phyloP scores from a whole-genome alignment of 2,888 invertebrate genomes.

The Didymodactylos carnosus region DNA sequence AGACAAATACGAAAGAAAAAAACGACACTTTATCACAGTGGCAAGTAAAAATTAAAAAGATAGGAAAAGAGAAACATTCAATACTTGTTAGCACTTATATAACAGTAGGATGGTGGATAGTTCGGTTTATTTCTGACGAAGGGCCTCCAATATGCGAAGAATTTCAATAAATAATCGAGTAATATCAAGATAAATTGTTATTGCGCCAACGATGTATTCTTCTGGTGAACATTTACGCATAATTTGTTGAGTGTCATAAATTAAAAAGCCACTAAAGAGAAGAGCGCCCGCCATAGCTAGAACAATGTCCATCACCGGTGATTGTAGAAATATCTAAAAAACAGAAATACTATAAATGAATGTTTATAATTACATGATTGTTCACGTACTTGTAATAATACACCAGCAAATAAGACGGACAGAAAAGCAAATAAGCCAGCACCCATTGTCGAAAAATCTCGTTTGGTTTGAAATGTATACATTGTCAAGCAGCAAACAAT shows the following conservation, averaged over 20 bases:
- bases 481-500: slow-evolving; percentile 55
- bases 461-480: slow-evolving; percentile 65
- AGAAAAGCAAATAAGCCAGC: slow-evolving; percentile 43
- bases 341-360: background rate
- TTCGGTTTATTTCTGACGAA: background rate
- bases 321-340: slow-evolving; percentile 51
- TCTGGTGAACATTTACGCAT: slow-evolving; percentile 60
- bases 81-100: no score
- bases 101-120: no score
- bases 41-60: no score
- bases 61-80: no score
- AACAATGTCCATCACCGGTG: slow-evolving; percentile 49
- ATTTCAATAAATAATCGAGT: slow-evolving; percentile 63
- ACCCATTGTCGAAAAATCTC: slow-evolving; percentile 57
- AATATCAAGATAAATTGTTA: slow-evolving; percentile 66
- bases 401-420: slow-evolving; percentile 47
- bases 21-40: no score
- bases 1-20: no score
- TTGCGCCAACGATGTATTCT: slow-evolving; percentile 65
- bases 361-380: background rate
- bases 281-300: slow-evolving; percentile 49
- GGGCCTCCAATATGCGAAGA: slow-evolving; percentile 45
- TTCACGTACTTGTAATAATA: slow-evolving; percentile 41
- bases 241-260: slow-evolving; percentile 63
- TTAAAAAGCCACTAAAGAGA: slow-evolving; percentile 58